Base-by-base conservation (phyloP, 2,113 vertebrate species). In the Phaethornis superciliosus region DNA sequence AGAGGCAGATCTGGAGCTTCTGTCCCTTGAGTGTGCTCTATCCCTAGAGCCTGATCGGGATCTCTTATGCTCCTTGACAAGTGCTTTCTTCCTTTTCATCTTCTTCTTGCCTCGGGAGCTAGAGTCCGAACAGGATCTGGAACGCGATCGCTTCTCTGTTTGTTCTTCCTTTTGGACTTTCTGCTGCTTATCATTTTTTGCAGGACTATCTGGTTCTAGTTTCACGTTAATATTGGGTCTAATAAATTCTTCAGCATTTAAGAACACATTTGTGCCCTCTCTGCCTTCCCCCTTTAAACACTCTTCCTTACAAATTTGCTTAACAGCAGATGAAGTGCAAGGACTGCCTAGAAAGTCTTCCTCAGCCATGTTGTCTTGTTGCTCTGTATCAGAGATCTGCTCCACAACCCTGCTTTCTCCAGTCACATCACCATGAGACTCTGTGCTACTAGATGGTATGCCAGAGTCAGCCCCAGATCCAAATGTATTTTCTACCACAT, bases 101-200 rank as follows among this genome's bases (percentile, higher is more conserved):
- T 94, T 97, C 56, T 97, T 98, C 47, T 94, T 96, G 93, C 96
- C 77, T 9, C 52, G 96, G 63, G 97, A 98, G 92, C 97, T 96
- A 37, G 97, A 97, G 27, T 92, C 88, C 7, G 98, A 98, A 55
- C 87, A 78, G 16, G 98, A 98, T 44, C 96, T 93, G 15, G 98
- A 98, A 12, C 86, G 96, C 2, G 97, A 85, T 40, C 22, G 94
- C 52, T 79, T 96, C 81, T 97, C 96, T 51, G 92, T 30, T 59
- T 92, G 75, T 76, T 93, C 89, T 80, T 15, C 85, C 49, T 87
- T 95, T 74, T 71, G 81, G 55, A 75, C 67, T 32, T 87, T 88
- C 65, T 94, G 89, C n/a, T 95, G 95, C 32, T n/a, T 84, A 18
- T 94, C 81, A 7, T 63, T 90, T 60, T 85, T 90, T 68, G 93